Conservation (phyloP, 2,113 vertebrate genomes). For the Tautogolabrus adspersus region DNA sequence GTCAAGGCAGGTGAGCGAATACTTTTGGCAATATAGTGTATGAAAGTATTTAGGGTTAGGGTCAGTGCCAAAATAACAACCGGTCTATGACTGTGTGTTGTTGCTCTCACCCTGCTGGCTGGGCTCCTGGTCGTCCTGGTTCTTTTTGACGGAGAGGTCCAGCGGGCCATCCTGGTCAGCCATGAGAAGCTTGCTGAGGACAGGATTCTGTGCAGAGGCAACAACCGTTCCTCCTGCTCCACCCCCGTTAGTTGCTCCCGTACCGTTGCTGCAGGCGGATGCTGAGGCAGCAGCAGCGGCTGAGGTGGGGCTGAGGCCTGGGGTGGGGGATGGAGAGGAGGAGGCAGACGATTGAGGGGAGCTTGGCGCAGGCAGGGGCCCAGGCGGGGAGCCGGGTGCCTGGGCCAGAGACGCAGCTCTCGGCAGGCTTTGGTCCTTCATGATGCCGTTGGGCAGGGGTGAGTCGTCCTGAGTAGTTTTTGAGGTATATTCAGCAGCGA, state of each 20-base stretch:
- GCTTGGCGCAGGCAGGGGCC: constrained; percentile 42
- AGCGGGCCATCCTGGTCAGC: constrained; percentile 98
- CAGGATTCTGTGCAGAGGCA: constrained; percentile 96
- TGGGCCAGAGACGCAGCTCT: constrained; percentile 90
- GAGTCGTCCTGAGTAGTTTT: constrained; percentile 99
- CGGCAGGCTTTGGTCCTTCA: constrained; percentile 99
- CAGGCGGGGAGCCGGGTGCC: constrained; percentile 49
- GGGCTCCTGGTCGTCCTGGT: constrained; percentile 87
- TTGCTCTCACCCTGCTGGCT: constrained; percentile 91
- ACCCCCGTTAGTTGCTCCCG: constrained; percentile 52
- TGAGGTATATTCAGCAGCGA: constrained; percentile 99
- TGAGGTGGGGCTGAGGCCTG: constrained; percentile 66
- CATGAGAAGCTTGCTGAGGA: constrained; percentile 99
- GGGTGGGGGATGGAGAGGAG: constrained; percentile 72
- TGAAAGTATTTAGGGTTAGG: too few relatives aligned
- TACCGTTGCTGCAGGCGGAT: constrained; percentile 67
- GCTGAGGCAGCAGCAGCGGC: constrained; percentile 48
- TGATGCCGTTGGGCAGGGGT: constrained; percentile 94
- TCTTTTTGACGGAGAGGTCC: constrained; percentile 98
- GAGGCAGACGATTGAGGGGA: constrained; percentile 79
- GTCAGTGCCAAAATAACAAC: too few relatives aligned
- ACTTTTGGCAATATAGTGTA: too few relatives aligned
- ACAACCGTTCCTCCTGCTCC: constrained; percentile 66
- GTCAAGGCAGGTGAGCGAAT: too few relatives aligned
- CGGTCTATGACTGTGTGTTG: not conserved